phyloP scores from a whole-genome alignment of 53 echinoderm and acorn worm genomes.

The Mesocentrotus franciscanus region DNA sequence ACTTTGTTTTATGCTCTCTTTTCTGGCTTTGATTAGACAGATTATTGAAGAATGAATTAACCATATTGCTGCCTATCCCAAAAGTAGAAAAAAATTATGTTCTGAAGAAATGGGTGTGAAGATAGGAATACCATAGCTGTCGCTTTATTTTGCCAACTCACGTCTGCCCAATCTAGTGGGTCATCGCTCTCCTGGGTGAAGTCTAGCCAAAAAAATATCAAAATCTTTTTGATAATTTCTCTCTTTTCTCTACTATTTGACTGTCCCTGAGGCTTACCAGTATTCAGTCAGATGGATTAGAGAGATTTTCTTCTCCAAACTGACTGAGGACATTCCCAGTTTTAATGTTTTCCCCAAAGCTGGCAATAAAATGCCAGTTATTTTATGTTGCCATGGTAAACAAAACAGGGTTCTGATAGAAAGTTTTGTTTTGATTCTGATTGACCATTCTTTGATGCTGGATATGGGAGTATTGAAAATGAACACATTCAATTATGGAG shows the following conservation, averaged over 20 bases:
- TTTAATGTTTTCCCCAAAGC: background rate
- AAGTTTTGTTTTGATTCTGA: conserved; percentile 23
- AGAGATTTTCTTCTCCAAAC: conserved; percentile 36
- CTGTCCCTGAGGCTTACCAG: conserved; percentile 27
- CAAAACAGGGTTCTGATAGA: background rate
- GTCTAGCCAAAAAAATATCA: conserved; percentile 49
- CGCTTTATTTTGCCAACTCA: conserved; percentile 31
- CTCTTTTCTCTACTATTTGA: background rate
- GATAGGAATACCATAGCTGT: background rate
- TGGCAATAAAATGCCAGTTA: conserved; percentile 46
- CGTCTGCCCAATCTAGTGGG: background rate
- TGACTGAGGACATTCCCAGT: background rate
- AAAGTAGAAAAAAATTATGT: background rate
- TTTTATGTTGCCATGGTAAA: conserved; percentile 46
- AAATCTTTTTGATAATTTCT: conserved; percentile 8
- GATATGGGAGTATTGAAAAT: background rate
- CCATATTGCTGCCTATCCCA: background rate
- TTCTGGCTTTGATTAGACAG: background rate
- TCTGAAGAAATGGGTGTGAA: background rate
- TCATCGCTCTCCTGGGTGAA: conserved; percentile 21
- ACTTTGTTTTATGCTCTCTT: background rate
- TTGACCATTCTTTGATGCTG: background rate
- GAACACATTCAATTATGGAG: background rate
- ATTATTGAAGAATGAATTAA: background rate
- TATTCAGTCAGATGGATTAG: conserved; percentile 29